Conservation (phyloP, 1,140 invertebrate genomes). For the Drosophila willistoni region DNA sequence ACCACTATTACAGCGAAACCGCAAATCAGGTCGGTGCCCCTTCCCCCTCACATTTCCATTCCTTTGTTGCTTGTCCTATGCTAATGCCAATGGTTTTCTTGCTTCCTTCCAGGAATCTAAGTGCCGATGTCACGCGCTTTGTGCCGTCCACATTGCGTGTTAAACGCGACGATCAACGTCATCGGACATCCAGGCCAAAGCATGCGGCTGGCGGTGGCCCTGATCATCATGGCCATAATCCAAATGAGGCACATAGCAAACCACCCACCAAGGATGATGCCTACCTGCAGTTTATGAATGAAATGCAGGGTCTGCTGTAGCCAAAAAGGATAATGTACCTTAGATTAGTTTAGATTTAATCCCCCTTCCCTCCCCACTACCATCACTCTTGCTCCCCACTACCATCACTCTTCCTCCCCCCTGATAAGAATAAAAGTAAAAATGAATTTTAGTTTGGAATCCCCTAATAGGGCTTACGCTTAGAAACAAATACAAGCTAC, state of each 20-base stretch:
- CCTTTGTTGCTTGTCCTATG: no score
- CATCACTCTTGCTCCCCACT: no score
- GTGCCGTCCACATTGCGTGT: conserved; percentile 93
- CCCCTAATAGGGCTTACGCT: no score
- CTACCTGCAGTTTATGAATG: conserved; percentile 98
- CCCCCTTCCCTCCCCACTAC: not conserved
- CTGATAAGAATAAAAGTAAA: not conserved
- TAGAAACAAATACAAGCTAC: no score
- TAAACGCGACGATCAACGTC: conserved; percentile 91
- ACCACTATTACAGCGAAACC: conserved; percentile 96
- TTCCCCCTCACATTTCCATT: not conserved
- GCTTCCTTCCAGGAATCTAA: conserved; percentile 89
- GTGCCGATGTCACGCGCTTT: conserved; percentile 97
- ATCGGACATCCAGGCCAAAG: conserved; percentile 82
- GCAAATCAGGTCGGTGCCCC: conserved; percentile 87
- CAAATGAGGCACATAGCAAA: conserved; percentile 83
- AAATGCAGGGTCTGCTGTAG: conserved; percentile 97
- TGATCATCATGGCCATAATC: conserved; percentile 39
- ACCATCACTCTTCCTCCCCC: no score
- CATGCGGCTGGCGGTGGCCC: conserved; percentile 77
- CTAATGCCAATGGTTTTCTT: not conserved
- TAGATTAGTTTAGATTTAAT: conserved; percentile 1
- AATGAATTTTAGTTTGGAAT: not conserved
- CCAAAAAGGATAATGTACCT: conserved; percentile 5
- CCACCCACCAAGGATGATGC: conserved; percentile 97